phyloP scores from a whole-genome alignment of 2,888 invertebrate genomes.

The Anorthoa munda region DNA sequence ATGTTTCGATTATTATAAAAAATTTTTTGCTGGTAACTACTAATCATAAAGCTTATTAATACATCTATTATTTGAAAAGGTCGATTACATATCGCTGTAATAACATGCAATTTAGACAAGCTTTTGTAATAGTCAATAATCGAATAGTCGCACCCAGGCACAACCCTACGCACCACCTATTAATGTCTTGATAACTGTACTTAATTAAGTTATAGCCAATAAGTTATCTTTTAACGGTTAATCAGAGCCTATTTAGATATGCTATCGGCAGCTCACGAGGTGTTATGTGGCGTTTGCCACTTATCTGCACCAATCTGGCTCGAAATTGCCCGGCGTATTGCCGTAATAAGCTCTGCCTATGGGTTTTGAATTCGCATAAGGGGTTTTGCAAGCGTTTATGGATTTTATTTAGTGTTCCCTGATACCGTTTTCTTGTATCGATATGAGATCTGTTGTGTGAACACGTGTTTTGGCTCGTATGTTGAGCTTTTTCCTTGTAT shows the following conservation, averaged over 20 bases:
- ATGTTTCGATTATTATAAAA: too few relatives aligned
- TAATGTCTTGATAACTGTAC: conserved; percentile 59
- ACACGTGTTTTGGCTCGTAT: conserved; percentile 21
- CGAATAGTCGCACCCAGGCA: conserved; percentile 19
- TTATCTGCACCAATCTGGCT: conserved; percentile 48
- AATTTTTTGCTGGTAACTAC: neutral
- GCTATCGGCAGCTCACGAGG: conserved; percentile 55
- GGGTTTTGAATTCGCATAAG: conserved; percentile 45
- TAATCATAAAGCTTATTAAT: neutral
- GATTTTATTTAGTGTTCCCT: conserved; percentile 47
- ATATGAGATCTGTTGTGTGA: conserved; percentile 23
- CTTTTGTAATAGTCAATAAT: neutral
- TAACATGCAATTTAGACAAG: neutral
- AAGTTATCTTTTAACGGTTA: conserved; percentile 65
- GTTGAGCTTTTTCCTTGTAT: conserved; percentile 26
- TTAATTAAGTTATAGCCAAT: conserved; percentile 64
- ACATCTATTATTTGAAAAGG: neutral
- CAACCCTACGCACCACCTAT: conserved; percentile 49
- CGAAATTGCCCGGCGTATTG: conserved; percentile 58
- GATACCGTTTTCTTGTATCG: conserved; percentile 37
- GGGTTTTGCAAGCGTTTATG: conserved; percentile 48
- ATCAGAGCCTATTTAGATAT: conserved; percentile 65
- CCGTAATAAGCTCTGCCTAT: conserved; percentile 48
- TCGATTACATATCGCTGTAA: neutral
- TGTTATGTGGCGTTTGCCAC: conserved; percentile 54